Conservation (phyloP, 2,113 vertebrate genomes). For the Thryonomys swinderianus region DNA sequence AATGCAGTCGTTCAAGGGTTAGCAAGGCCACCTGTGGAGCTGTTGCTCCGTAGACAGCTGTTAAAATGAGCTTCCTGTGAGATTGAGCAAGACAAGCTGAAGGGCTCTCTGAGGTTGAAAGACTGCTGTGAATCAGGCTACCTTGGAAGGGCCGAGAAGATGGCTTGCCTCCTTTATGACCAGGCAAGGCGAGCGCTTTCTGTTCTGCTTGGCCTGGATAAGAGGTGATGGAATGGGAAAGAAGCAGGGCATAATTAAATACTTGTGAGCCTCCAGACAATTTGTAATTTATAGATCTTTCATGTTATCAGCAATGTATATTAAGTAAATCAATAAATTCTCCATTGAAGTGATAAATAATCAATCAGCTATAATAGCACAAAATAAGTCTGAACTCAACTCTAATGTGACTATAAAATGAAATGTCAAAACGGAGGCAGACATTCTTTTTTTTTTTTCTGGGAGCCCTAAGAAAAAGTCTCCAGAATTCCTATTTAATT, state of each 20-base stretch:
- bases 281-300: constrained; percentile 47
- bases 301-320: constrained; percentile 51
- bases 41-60: neutral
- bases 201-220: neutral
- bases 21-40: neutral
- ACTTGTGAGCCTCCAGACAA: neutral
- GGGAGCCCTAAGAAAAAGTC: neutral
- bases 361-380: constrained; percentile 55
- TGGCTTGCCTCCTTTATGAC: rapidly evolving
- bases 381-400: constrained; percentile 63
- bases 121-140: neutral
- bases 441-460: neutral
- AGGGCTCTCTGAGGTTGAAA: neutral
- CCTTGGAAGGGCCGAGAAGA: neutral
- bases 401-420: constrained; percentile 64
- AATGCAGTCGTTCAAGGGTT: neutral
- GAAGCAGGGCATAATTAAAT: neutral
- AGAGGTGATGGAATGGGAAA: neutral
- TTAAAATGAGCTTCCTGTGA: neutral
- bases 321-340: constrained; percentile 67
- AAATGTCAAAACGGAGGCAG: constrained; percentile 48
- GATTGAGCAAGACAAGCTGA: no score
- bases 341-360: constrained; percentile 65
- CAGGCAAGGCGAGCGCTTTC: neutral
- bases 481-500: neutral